Evolutionary conservation across 2,888 invertebrate species (phyloP).

Genomic region (Philaethria dido): DNA sequence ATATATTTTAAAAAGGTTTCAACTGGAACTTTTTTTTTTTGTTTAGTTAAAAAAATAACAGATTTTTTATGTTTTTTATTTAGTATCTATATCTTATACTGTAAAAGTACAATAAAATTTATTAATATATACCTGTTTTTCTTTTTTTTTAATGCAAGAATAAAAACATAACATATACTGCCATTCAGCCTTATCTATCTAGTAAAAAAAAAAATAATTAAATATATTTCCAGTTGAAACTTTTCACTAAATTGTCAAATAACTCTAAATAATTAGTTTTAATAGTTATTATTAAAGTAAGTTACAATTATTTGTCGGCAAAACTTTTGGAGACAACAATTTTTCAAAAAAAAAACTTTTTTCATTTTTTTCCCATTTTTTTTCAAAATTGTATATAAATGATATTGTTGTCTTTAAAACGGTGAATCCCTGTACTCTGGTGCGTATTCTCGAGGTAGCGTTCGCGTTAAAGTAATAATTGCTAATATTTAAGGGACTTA

Average conservation of each 20-base stretch:
- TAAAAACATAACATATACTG: constrained; percentile 17
- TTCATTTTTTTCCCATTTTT: background rate
- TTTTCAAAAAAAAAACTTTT: constrained; percentile 25
- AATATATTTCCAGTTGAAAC: constrained; percentile 15
- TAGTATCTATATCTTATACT: background rate
- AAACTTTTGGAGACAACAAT: constrained; percentile 50
- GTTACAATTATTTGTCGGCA: constrained; percentile 48
- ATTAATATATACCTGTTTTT: background rate
- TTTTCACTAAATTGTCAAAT: background rate
- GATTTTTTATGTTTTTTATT: background rate
- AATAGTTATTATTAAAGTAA: constrained; percentile 37
- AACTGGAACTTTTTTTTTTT: constrained; percentile 24
- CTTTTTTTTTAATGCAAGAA: background rate
- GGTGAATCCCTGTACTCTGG: constrained; percentile 46
- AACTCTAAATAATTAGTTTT: constrained; percentile 40
- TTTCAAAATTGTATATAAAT: constrained; percentile 33
- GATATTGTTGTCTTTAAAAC: constrained; percentile 50
- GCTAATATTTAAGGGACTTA: constrained; percentile 43
- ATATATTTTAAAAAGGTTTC: constrained; percentile 35
- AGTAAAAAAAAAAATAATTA: constrained; percentile 11
- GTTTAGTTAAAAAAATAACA: background rate
- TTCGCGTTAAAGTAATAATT: constrained; percentile 2
- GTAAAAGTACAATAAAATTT: background rate
- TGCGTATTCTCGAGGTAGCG: constrained; percentile 48
- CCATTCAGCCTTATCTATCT: constrained; percentile 25